Evolutionary conservation across 2,113 vertebrate species (phyloP).

Genomic region (Condylura cristata): DNA sequence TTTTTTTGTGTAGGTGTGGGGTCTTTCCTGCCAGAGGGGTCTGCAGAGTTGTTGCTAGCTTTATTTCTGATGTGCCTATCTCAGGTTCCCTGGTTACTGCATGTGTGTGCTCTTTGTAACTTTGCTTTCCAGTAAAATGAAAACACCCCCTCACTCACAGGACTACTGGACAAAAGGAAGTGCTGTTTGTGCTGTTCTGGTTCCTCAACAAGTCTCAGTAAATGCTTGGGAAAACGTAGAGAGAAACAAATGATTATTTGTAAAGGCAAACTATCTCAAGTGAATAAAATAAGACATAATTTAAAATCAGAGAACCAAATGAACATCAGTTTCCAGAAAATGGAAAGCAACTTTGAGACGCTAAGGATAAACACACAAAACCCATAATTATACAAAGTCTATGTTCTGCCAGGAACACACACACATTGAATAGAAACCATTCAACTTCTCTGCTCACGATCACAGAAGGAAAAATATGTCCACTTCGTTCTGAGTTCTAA

Average conservation of each 20-base stretch:
- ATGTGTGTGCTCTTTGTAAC: too few relatives aligned
- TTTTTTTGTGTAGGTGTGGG: too few relatives aligned
- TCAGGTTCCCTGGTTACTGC: too few relatives aligned
- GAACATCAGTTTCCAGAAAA: neutral
- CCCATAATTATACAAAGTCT: neutral
- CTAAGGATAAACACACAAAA: constrained; percentile 9
- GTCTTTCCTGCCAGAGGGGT: too few relatives aligned
- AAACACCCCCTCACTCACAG: neutral
- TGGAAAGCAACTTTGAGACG: neutral
- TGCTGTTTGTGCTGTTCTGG: neutral
- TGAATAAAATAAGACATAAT: neutral
- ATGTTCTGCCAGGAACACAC: neutral
- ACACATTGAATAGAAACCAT: too few relatives aligned
- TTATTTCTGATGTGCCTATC: too few relatives aligned
- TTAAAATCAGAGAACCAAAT: neutral
- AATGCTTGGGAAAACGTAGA: neutral
- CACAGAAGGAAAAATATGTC: neutral
- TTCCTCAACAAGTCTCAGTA: neutral
- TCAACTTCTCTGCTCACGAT: neutral
- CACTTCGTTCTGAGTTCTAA: constrained; percentile 15
- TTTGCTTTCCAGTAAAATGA: neutral
- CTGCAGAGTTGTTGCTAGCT: too few relatives aligned
- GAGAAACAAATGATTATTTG: neutral
- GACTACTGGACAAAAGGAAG: too few relatives aligned
- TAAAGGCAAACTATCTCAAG: neutral